Conservation (phyloP, 1,140 invertebrate species). For the Streblospio benedicti region DNA sequence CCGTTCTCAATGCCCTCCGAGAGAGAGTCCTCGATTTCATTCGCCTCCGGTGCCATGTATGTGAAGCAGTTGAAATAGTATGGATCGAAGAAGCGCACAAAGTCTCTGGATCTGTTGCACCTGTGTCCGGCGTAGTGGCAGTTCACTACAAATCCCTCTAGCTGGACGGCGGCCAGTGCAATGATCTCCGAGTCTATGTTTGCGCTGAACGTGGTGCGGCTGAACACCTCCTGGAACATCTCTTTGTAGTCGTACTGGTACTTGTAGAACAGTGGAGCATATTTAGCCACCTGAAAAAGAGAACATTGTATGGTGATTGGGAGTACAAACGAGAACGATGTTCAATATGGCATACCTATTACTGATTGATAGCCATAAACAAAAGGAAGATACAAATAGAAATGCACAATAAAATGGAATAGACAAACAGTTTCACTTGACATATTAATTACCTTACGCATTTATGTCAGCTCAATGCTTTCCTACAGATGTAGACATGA, state of each 20-base stretch:
- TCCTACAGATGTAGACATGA: no score
- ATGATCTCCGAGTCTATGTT: constrained; percentile 6
- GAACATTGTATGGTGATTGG: no score
- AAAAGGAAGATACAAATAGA: no score
- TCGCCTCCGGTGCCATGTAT: constrained; percentile 1
- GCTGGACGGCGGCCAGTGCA: constrained; percentile 6
- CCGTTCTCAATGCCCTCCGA: constrained; percentile 16
- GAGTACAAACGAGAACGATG: no score
- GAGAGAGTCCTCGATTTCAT: background rate
- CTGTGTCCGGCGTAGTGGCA: constrained; percentile 11
- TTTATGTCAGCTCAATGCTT: no score
- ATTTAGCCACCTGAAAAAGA: no score
- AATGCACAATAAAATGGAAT: no score
- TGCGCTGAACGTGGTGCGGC: constrained; percentile 8
- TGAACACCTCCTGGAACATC: constrained; percentile 15
- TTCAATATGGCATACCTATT: no score
- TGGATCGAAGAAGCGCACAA: constrained; percentile 10
- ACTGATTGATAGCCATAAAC: no score
- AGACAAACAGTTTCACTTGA: no score
- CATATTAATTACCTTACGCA: no score
- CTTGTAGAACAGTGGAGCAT: constrained; percentile 10
- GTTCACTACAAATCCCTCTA: constrained; percentile 13
- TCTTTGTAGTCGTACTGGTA: constrained; percentile 6
- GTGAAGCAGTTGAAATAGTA: constrained; percentile 19
- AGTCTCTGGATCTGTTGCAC: constrained; percentile 5